phyloP scores from a whole-genome alignment of 2,888 invertebrate genomes.

The Hyalella azteca region DNA sequence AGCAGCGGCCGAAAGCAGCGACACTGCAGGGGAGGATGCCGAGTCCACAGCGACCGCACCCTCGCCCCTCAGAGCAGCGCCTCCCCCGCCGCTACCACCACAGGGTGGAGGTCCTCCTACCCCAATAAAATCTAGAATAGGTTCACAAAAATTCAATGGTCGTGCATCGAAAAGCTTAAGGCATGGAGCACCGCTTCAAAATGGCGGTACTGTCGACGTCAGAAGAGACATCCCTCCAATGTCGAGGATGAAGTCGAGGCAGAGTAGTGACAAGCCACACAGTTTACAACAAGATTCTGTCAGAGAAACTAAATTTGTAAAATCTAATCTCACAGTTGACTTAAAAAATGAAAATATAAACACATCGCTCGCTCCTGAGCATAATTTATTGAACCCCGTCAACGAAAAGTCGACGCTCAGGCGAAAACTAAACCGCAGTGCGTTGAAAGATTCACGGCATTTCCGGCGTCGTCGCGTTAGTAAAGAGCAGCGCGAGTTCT shows the following conservation, averaged over 20 bases:
- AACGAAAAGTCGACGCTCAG: not conserved
- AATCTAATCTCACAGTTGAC: not conserved
- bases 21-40: not conserved
- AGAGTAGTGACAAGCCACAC: not conserved
- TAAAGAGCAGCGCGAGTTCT: slow-evolving; percentile 2
- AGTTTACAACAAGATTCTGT: not conserved
- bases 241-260: not conserved
- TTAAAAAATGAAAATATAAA: not conserved
- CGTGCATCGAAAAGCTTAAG: slow-evolving; percentile 11
- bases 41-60: slow-evolving; percentile 7
- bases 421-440: not conserved
- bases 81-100: not conserved
- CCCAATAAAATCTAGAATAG: not conserved
- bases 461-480: not conserved
- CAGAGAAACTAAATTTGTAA: not conserved
- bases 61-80: not conserved
- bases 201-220: not conserved
- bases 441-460: not conserved
- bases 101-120: not conserved
- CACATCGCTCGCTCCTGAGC: not conserved
- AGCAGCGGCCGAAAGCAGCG: not conserved
- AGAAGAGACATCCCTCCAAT: not conserved
- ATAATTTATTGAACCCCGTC: not conserved
- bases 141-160: not conserved
- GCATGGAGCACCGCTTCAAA: not conserved